Evolutionary conservation across 2,797 vertebrate species (phyloP), one percentile per base, ranked within the genome.

Genomic region (Myoxocephalus aenaeus): DNA sequence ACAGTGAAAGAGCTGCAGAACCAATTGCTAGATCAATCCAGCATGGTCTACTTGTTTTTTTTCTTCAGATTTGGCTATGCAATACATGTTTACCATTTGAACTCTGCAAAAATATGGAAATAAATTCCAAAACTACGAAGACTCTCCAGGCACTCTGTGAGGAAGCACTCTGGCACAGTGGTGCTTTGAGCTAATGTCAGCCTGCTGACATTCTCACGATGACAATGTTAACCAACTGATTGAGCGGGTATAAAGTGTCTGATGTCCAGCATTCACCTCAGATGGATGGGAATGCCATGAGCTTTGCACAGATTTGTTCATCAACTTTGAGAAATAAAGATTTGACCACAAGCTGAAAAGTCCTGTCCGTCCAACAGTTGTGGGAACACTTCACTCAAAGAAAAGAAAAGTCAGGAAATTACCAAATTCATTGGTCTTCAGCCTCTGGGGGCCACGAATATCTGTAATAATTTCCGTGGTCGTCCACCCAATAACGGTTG

Each of bases 221-320:
- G 27, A 46, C 2, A 59, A 25, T n/a, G 20, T 38, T 18, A 63
- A 65, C 25, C 29, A 46, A 27, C 14, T 48, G 13, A 58, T 51
- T 69, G 14, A 42, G 34, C 50, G 40, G 2, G 63, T 68, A 20
- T 13, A 4, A 40, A 48, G 22, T 73, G 48, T 54, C 44, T 3
- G 0, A 22, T 62, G 36, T 61, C 27, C 50, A 22, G n/a, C 20
- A 22, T 22, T 20, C 3, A 4, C 8, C 6, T 46, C 18, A 50
- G 48, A 25, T 15, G 15, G 18, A 58, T 10, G 13, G n/a, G 3
- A 40, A 38, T 65, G 27, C 4, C 2, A 38, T 27, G 38, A 34
- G 36, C 25, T 58, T 20, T 65, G 46, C 48, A 46, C 61, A 46
- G 6, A 48, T 38, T 53, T 70, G 54, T 46, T 80, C 15, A 46